Evolutionary conservation across 2,888 invertebrate genomes (phyloP), one percentile per base, ranked within the genome.

Genomic region (Scelioninae gen. 1): DNA sequence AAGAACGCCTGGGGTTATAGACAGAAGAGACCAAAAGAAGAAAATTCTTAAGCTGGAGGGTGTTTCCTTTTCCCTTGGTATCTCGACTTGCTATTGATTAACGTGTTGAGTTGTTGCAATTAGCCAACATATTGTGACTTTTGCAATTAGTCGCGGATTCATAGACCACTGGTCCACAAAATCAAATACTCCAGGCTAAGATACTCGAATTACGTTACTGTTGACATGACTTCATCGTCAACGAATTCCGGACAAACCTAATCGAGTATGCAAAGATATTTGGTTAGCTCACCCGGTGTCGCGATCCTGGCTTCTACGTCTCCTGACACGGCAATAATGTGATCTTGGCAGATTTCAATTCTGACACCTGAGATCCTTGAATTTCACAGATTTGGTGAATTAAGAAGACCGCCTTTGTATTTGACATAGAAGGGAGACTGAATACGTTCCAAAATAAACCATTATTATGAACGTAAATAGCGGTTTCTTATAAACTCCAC

Each of bases 241-340:
- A 40, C 47, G 62, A 65, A 68, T 76, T 65, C 38, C 43, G 60
- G 58, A 71, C 79, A 40, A 55, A 74, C 55, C 83, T 86, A 86
- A 86, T 87, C 86, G 85, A 85, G 83, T 85, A 85, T 87, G 84
- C 85, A 81, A 76, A 76, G 85, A 84, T 85, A 87, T 88, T 86
- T 76, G 82, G 83, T 88, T 86, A 83, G 68, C 40, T 72, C 65
- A 69, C 77, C 58, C 63, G 69, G 9, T 32, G 63, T 65, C 60
- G 47, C 60, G 58, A 43, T 40, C 40, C 66, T 43, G 47, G 74
- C 68, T 82, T 55, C 47, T 29, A 9, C 65, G 69, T 43, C 65
- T 66, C 56, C 40, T 62, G 40, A 60, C 34, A 16, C 47, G 34
- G 29, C 56, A 66, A 69, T 76, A 71, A 76, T 56, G 40, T 49